Evolutionary conservation across 1,140 invertebrate species (phyloP).

Genomic region (Danaus plexippus): DNA sequence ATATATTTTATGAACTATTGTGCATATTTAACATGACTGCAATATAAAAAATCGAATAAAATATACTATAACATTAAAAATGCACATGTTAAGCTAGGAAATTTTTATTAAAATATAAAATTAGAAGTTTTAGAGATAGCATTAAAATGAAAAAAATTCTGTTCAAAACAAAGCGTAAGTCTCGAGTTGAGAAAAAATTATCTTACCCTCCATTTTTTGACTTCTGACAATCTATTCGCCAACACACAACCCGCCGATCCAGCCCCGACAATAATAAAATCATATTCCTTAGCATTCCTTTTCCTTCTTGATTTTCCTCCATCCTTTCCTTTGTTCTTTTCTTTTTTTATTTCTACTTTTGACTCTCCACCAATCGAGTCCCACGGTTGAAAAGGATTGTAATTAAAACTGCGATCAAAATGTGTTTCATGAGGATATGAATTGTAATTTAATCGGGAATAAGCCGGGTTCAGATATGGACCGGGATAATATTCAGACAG

Average conservation of each 20-base stretch:
- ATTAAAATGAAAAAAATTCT: slow-evolving; percentile 3
- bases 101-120: too few species aligned
- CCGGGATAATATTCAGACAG: slow-evolving; percentile 2
- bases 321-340: slow-evolving; percentile 14
- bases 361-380: slow-evolving; percentile 17
- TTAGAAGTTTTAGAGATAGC: neutral
- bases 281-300: slow-evolving; percentile 36
- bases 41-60: too few species aligned
- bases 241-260: slow-evolving; percentile 59
- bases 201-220: slow-evolving; percentile 61
- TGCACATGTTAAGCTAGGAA: too few species aligned
- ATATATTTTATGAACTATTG: too few species aligned
- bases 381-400: too few species aligned
- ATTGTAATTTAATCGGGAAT: too few species aligned
- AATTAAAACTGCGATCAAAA: too few species aligned
- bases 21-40: too few species aligned
- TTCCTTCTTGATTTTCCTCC: slow-evolving; percentile 18
- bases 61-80: too few species aligned
- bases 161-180: neutral
- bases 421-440: too few species aligned
- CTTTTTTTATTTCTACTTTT: slow-evolving; percentile 18
- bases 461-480: too few species aligned
- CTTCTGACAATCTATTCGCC: slow-evolving; percentile 56
- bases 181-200: neutral
- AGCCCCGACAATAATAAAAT: slow-evolving; percentile 60